Conservation (phyloP, 2,113 vertebrate genomes). For the Xiphorhynchus elegans region DNA sequence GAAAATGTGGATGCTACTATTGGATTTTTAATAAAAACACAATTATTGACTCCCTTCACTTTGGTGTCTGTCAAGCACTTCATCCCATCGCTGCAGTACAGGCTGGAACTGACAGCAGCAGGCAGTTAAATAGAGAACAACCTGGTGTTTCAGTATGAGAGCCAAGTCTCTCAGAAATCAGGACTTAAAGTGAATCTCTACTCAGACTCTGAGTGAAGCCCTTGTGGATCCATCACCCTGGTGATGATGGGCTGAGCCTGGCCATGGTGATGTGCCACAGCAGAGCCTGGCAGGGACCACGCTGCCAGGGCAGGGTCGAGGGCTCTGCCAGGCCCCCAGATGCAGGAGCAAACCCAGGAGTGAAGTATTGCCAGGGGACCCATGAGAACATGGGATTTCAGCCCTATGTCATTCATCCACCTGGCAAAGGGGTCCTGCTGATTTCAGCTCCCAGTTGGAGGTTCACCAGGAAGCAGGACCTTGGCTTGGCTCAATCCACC, state of each 20-base stretch:
- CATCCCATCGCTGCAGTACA: neutral
- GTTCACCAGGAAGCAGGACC: neutral
- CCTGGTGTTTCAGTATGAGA: neutral
- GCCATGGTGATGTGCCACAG: fast-evolving
- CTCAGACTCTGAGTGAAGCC: neutral
- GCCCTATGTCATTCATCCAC: fast-evolving
- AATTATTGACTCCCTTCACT: neutral
- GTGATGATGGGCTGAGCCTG: neutral
- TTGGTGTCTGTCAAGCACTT: neutral
- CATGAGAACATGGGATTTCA: fast-evolving
- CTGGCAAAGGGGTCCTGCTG: neutral
- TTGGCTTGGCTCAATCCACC: neutral
- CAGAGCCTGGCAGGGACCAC: neutral
- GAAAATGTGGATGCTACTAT: neutral
- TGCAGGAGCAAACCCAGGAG: neutral
- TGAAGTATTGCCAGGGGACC: fast-evolving
- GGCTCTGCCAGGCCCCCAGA: neutral
- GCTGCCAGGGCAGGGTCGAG: neutral
- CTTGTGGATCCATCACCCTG: neutral
- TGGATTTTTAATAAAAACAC: neutral
- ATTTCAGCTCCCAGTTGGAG: fast-evolving
- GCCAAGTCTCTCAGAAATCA: neutral
- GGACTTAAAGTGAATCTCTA: neutral
- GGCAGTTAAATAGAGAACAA: neutral
- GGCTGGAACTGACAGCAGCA: neutral